phyloP scores from a whole-genome alignment of 2,888 invertebrate species.

The Lamproptera curius region DNA sequence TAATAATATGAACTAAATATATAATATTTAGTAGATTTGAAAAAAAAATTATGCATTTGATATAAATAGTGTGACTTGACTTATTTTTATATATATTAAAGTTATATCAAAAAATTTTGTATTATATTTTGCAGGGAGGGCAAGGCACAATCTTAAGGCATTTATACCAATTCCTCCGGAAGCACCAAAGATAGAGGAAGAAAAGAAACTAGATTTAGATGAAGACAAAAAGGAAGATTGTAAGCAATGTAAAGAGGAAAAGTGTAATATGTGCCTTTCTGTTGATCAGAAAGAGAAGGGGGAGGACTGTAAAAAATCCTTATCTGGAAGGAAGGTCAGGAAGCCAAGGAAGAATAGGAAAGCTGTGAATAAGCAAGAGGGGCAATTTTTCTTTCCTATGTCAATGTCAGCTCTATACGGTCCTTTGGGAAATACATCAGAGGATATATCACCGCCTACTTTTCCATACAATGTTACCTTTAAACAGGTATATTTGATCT shows the following conservation, averaged over 20 bases:
- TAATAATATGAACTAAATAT: too few relatives aligned
- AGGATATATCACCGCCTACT: slow-evolving; percentile 66
- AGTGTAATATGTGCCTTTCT: slow-evolving; percentile 50
- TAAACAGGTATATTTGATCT: slow-evolving; percentile 80
- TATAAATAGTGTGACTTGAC: too few relatives aligned
- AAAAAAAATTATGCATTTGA: too few relatives aligned
- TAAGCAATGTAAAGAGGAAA: slow-evolving; percentile 51
- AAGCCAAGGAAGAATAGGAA: slow-evolving; percentile 66
- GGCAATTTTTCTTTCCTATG: slow-evolving; percentile 84
- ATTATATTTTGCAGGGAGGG: slow-evolving; percentile 53
- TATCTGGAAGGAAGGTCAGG: slow-evolving; percentile 46
- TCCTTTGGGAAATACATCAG: slow-evolving; percentile 80
- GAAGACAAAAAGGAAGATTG: slow-evolving; percentile 55
- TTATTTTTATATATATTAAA: not conserved
- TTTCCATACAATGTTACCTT: slow-evolving; percentile 96
- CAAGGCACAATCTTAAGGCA: slow-evolving; percentile 62
- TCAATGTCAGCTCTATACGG: slow-evolving; percentile 94
- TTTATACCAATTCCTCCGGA: slow-evolving; percentile 66
- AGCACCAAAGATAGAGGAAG: slow-evolving; percentile 50
- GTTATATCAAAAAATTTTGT: not conserved
- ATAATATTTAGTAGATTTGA: too few relatives aligned
- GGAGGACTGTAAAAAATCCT: slow-evolving; percentile 52
- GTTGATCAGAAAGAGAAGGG: slow-evolving; percentile 45
- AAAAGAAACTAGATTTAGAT: slow-evolving; percentile 46
- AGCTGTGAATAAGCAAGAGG: slow-evolving; percentile 55